These are phyloP conservation scores for Gymnoscopelus microlampas DNA, from an alignment of 2,797 vertebrate species.

Conservation along the genomic window DNA sequence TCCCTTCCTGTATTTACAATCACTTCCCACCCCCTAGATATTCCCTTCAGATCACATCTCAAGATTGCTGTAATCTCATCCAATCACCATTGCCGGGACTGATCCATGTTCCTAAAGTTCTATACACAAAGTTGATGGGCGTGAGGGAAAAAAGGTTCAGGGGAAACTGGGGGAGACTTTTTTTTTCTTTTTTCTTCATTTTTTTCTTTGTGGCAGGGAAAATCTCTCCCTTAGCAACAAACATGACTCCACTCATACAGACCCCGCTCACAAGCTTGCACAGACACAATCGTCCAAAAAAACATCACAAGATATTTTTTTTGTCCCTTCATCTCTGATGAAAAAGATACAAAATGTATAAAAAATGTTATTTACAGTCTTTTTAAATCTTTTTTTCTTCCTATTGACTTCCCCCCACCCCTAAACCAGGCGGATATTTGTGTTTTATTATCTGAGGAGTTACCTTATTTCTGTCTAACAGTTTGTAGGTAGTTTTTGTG, in stretches of 20 bases:
- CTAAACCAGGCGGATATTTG: conserved; percentile 39
- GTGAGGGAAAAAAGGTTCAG: conserved; percentile 51
- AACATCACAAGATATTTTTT: conserved; percentile 92
- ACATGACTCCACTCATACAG: conserved; percentile 60
- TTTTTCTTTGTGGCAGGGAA: conserved; percentile 18
- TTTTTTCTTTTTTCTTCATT: conserved; percentile 34
- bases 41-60: conserved; percentile 37
- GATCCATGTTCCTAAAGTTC: conserved; percentile 46
- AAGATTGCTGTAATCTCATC: conserved; percentile 64
- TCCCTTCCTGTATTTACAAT: conserved; percentile 76
- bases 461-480: conserved; percentile 39
- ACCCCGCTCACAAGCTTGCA: conserved; percentile 71
- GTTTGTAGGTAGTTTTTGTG: conserved; percentile 66
- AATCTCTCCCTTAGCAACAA: conserved; percentile 56
- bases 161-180: conserved; percentile 44
- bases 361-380: conserved; percentile 89
- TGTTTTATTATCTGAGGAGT: conserved; percentile 57
- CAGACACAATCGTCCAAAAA: conserved; percentile 76
- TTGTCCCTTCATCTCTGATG: conserved; percentile 90
- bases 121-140: conserved; percentile 56
- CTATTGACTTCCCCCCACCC: conserved; percentile 38
- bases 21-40: conserved; percentile 51
- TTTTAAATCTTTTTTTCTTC: conserved; percentile 28
- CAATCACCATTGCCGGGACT: conserved; percentile 54
- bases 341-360: conserved; percentile 99